These are phyloP conservation scores for Barypeithes pellucidus DNA, from an alignment of 2,888 invertebrate species.

Conservation along the genomic window DNA sequence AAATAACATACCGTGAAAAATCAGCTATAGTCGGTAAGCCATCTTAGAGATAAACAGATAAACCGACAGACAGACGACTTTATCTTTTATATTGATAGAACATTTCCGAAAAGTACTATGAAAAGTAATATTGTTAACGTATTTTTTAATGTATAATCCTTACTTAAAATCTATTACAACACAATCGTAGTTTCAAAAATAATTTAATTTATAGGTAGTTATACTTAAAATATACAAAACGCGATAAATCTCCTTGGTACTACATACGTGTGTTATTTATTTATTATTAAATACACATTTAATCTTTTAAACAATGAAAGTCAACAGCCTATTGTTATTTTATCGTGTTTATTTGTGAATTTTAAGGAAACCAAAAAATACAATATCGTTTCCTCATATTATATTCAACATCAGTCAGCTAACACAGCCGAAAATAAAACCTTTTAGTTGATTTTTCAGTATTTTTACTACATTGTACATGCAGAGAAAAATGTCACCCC, in stretches of 20 bases:
- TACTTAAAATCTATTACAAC: conserved; percentile 23
- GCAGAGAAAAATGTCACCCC: conserved; percentile 36
- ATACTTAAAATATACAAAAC: conserved; percentile 26
- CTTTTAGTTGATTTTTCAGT: conserved; percentile 30
- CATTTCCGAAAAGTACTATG: no score
- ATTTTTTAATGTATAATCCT: no score
- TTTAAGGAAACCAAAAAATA: conserved; percentile 41
- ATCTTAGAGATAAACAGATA: no score
- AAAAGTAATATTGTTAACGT: no score
- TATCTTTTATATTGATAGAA: no score
- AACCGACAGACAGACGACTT: no score
- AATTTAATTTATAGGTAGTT: conserved; percentile 38
- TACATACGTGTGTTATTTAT: conserved; percentile 33
- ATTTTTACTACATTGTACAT: conserved; percentile 8
- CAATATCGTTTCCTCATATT: conserved; percentile 21
- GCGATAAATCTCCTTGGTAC: conserved; percentile 30
- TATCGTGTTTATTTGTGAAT: conserved; percentile 56
- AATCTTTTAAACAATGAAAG: conserved; percentile 58
- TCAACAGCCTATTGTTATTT: conserved; percentile 61
- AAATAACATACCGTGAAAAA: no score
- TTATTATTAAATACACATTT: conserved; percentile 49
- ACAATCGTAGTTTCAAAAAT: conserved; percentile 29
- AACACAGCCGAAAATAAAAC: neutral
- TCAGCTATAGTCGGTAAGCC: no score
- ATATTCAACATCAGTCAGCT: neutral